These are phyloP conservation scores for Macrobrachium rosenbergii DNA, from an alignment of 1,140 invertebrate genomes.

Conservation along the genomic window DNA sequence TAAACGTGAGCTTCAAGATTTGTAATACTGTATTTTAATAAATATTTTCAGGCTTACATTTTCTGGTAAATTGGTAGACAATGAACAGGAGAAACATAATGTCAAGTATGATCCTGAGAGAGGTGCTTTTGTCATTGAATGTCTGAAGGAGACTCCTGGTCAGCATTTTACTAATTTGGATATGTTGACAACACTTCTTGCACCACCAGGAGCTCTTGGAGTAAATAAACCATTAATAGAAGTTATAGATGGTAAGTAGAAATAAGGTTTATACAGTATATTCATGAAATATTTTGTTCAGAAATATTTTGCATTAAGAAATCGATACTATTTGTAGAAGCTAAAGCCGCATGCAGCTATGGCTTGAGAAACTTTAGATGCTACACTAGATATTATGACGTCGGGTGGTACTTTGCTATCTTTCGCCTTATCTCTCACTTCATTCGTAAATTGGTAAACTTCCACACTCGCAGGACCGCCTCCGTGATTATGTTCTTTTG, in stretches of 20 bases:
- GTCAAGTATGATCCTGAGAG: slow-evolving; percentile 46
- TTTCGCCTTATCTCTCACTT: too few relatives aligned
- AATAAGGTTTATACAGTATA: neutral
- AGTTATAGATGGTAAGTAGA: slow-evolving; percentile 46
- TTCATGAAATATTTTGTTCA: neutral
- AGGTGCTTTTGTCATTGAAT: slow-evolving; percentile 41
- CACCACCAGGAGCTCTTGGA: slow-evolving; percentile 46
- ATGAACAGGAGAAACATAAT: slow-evolving; percentile 42
- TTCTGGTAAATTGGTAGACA: slow-evolving; percentile 39
- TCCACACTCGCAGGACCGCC: too few relatives aligned
- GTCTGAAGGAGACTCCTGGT: slow-evolving; percentile 38
- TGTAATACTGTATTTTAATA: too few relatives aligned
- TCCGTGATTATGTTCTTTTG: too few relatives aligned
- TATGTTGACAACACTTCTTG: slow-evolving; percentile 38
- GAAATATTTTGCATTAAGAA: too few relatives aligned
- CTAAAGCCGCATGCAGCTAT: too few relatives aligned
- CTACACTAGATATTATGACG: too few relatives aligned
- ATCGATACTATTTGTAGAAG: too few relatives aligned
- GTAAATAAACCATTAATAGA: slow-evolving; percentile 50
- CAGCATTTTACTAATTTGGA: slow-evolving; percentile 45
- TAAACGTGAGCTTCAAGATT: too few relatives aligned
- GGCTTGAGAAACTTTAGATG: too few relatives aligned
- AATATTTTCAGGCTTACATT: slow-evolving; percentile 38
- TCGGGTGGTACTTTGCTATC: too few relatives aligned
- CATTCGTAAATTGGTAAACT: too few relatives aligned